A percentile compares a stretch with the other conserved stretches of the same genome.
Conservation (phyloP, 1,140 invertebrate genomes). For the Amphibalanus amphitrite region DNA sequence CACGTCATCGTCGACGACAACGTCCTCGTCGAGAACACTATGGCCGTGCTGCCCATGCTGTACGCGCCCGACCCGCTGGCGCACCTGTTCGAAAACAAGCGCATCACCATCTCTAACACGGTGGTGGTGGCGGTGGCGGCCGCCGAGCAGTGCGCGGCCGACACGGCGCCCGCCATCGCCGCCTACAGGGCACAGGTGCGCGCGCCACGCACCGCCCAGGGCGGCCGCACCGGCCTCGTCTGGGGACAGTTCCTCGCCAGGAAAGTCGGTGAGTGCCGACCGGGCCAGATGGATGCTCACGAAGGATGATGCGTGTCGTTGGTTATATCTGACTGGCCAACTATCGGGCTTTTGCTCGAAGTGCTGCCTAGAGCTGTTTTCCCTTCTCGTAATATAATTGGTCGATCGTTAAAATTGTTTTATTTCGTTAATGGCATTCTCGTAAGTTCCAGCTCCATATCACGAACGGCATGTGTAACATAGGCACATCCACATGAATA, state of each 20-base stretch:
- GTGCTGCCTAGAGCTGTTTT: too few species aligned
- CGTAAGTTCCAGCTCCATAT: too few species aligned
- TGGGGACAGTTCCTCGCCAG: constrained; percentile 6
- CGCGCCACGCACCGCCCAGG: too few species aligned
- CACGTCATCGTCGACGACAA: not conserved
- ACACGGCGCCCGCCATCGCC: not conserved
- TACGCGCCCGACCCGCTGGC: not conserved
- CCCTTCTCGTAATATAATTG: too few species aligned
- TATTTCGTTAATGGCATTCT: too few species aligned
- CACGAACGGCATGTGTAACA: too few species aligned
- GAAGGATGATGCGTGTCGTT: too few species aligned
- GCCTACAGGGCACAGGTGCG: not conserved
- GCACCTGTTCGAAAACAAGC: not conserved
- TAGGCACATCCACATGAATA: too few species aligned
- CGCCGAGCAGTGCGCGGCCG: not conserved
- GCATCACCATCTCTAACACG: not conserved
- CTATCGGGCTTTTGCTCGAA: too few species aligned
- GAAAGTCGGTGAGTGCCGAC: not conserved
- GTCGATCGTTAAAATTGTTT: too few species aligned
- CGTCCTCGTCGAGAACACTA: not conserved
- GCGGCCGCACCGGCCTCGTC: constrained; percentile 1
- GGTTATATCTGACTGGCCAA: too few species aligned
- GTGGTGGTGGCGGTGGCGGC: not conserved
- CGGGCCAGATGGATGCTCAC: not conserved
- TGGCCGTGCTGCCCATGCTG: not conserved